Evolutionary conservation across 2,888 invertebrate species (phyloP), one percentile per base, ranked within the genome.

Genomic region (Antheraea assamensis): DNA sequence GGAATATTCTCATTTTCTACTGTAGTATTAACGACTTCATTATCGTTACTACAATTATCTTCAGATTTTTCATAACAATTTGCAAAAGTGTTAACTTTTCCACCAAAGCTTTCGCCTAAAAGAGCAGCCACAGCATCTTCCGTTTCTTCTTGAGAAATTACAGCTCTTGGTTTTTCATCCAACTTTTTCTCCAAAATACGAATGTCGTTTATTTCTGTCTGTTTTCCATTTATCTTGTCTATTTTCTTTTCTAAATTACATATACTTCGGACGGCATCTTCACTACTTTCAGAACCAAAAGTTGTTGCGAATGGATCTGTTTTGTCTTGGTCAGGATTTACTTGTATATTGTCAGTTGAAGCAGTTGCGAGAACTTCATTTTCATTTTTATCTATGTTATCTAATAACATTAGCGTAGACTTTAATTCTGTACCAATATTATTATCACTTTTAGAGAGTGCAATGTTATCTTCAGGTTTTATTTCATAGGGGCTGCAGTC

Each of bases 121-220:
- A 98, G 91, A 0, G 98, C 98, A 15, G 98, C 98, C 0, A 98
- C 98, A 0, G 98, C 98, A 88, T 98, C 98, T 89, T 98, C 98
- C 0, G 98, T 98, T 91, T 98, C 98, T 92, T 98, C 98, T 90
- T 98, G 98, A 0, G 98, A 98, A 82, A 98, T 98, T 0, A 97
- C 95, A 17, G 97, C 97, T 71, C 98, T 95, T 0, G 97, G 97
- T 84, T 97, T 98, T 83, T 97, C 97, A 76, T 97, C 97, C 0
- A 90, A 78, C 83, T 96, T 96, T 72, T 96, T 96, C 15, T 95
- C 95, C 4, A 92, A 79, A 80, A 95, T 95, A 19, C 82, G 77
- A 35, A 82, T 74, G 72, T 92, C 92, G n/a, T 81, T 75, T 91
- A 89, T 74, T 86, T 89, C 83, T 87, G 92, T 74, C 68, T 75